A percentile compares a stretch with the other conserved stretches of the same genome.
These are phyloP conservation scores for Lophius americanus DNA, from an alignment of 2,797 vertebrate genomes.

Conservation along the genomic window DNA sequence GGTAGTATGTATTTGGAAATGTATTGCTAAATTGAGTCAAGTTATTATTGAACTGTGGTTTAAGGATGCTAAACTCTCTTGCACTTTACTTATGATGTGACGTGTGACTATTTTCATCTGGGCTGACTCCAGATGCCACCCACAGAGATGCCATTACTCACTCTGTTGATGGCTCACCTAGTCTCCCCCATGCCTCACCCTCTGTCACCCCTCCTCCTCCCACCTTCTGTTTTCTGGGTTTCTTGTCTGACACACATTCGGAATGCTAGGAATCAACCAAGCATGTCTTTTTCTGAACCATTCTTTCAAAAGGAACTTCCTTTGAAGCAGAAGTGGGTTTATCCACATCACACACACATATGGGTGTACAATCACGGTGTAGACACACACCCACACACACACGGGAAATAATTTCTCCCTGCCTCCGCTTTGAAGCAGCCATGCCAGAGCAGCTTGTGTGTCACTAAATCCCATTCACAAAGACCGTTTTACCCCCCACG, in stretches of 20 bases:
- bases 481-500: slow-evolving; percentile 72
- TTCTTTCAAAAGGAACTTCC: slow-evolving; percentile 36
- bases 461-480: slow-evolving; percentile 80
- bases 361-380: slow-evolving; percentile 41
- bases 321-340: slow-evolving; percentile 39
- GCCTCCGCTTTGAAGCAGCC: slow-evolving; percentile 70
- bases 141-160: slow-evolving; percentile 1
- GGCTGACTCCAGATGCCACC: too few species aligned
- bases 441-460: slow-evolving; percentile 65
- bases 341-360: slow-evolving; percentile 49
- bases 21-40: too few species aligned
- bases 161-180: slow-evolving; percentile 11
- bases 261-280: slow-evolving; percentile 42
- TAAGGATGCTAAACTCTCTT: too few species aligned
- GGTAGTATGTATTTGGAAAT: too few species aligned
- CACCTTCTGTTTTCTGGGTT: slow-evolving; percentile 15
- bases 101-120: too few species aligned
- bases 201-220: not conserved
- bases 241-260: slow-evolving; percentile 33
- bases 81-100: too few species aligned
- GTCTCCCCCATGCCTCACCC: not conserved
- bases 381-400: slow-evolving; percentile 25
- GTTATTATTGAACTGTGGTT: too few species aligned
- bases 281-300: slow-evolving; percentile 4
- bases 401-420: slow-evolving; percentile 47